Base-by-base conservation (phyloP, 2,113 vertebrate genomes). In the Progne subis region DNA sequence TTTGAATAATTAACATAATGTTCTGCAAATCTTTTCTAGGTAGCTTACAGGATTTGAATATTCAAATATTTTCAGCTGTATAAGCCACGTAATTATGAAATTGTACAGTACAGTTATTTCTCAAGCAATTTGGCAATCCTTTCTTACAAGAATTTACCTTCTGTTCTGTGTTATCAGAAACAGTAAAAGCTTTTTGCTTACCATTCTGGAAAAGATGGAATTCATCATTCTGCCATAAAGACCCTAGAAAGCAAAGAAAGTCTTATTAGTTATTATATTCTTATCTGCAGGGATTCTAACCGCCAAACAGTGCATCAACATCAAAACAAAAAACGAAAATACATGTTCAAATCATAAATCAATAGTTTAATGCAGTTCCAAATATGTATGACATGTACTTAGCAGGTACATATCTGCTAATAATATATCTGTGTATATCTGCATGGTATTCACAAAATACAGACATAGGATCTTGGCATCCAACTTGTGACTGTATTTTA, bases 161-260 rank as follows among this genome's bases (percentile, higher is more conserved):
- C 93, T 87, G 63, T 95, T 94, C 74, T 89, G 96, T 97, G 72
- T 82, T 95, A 96, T 97, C 83, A 96, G 89, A 97, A 97, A 92
- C 53, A 97, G 69, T 97, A 98, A 98, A 94, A 93, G 59, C 68
- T 98, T 95, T 97, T 96, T 97, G 96, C 98, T 98, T 97, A 98
- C 98, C 97, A 96, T 97, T 98, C 94, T 95, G 96, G 88, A 94
- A 97, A 96, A 93, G 95, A 95, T 91, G 97, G 96, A 98, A 98
- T 98, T 96, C 94, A 96, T 97, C 97, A 97, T 96, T 96, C 94
- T 97, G 96, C 97, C 96, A 95, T 95, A 96, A 98, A 96, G 95
- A 96, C 92, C 93, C 97, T 98, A 95, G 93, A 98, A 98, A 98
- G 95, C 68, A 97, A 98, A 97, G 96, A 96, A 98, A 98, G 97